Evolutionary conservation across 2,797 vertebrate genomes (phyloP).

Genomic region (Vipera ursinii): DNA sequence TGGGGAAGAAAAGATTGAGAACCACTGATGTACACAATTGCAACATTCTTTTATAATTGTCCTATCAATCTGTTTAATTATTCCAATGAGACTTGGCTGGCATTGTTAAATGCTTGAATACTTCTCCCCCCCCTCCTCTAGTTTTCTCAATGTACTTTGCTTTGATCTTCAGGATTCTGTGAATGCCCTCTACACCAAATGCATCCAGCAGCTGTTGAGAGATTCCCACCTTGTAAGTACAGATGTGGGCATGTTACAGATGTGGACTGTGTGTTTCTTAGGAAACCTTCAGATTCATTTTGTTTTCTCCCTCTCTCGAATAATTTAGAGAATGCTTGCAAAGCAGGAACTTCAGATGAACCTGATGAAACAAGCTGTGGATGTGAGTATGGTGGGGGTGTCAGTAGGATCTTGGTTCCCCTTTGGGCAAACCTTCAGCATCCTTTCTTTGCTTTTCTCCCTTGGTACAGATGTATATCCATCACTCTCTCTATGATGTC

Average conservation of each 20-base stretch:
- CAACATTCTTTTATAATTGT: neutral
- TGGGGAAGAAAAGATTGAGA: no score
- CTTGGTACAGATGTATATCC: slow-evolving; percentile 86
- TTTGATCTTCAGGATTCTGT: slow-evolving; percentile 81
- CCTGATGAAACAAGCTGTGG: slow-evolving; percentile 94
- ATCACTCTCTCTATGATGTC: slow-evolving; percentile 89
- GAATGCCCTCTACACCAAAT: slow-evolving; percentile 90
- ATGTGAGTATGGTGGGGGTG: slow-evolving; percentile 74
- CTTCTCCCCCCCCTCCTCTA: neutral
- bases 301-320: slow-evolving; percentile 9
- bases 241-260: neutral
- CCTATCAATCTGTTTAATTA: neutral
- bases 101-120: neutral
- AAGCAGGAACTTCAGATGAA: slow-evolving; percentile 95
- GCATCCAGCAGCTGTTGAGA: slow-evolving; percentile 92
- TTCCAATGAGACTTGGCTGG: neutral
- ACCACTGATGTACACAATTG: neutral
- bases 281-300: neutral
- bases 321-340: slow-evolving; percentile 83
- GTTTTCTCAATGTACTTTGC: neutral
- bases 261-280: neutral
- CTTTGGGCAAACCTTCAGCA: neutral
- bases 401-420: neutral
- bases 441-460: neutral
- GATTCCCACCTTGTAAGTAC: slow-evolving; percentile 90